These are phyloP conservation scores for Pollachius pollachius DNA, from an alignment of 2,113 vertebrate genomes.

Conservation along the genomic window DNA sequence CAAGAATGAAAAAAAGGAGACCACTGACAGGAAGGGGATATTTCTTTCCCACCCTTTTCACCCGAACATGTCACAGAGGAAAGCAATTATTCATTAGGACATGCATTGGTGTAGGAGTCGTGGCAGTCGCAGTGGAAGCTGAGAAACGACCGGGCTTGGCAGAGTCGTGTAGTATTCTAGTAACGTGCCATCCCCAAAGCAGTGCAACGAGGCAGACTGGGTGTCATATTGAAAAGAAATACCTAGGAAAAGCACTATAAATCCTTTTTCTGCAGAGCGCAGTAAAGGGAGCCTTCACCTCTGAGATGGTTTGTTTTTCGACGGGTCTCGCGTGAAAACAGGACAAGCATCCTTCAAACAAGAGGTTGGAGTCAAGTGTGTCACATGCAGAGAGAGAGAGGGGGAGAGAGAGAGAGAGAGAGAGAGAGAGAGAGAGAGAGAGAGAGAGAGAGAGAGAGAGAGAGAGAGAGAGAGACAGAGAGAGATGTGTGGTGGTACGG, in stretches of 20 bases:
- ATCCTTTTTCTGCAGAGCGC: not conserved
- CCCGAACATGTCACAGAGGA: slow-evolving; percentile 59
- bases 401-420: no score
- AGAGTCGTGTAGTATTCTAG: not conserved
- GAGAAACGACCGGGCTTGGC: slow-evolving; percentile 35
- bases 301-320: not conserved
- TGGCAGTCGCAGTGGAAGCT: slow-evolving; percentile 5
- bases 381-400: slow-evolving; percentile 2
- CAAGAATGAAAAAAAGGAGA: slow-evolving; percentile 53
- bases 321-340: no score
- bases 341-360: no score
- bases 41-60: slow-evolving; percentile 11
- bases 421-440: no score
- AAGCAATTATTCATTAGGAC: slow-evolving; percentile 59
- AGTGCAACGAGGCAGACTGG: not conserved
- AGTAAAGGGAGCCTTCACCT: not conserved
- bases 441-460: no score
- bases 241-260: not conserved
- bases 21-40: slow-evolving; percentile 67
- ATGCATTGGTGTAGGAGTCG: not conserved
- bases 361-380: no score
- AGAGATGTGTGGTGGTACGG: slow-evolving; percentile 21
- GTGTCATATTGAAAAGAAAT: not conserved
- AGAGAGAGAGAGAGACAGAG: no score
- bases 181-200: not conserved